Conservation (phyloP, 2,888 invertebrate species). For the Thymelicus acteon region DNA sequence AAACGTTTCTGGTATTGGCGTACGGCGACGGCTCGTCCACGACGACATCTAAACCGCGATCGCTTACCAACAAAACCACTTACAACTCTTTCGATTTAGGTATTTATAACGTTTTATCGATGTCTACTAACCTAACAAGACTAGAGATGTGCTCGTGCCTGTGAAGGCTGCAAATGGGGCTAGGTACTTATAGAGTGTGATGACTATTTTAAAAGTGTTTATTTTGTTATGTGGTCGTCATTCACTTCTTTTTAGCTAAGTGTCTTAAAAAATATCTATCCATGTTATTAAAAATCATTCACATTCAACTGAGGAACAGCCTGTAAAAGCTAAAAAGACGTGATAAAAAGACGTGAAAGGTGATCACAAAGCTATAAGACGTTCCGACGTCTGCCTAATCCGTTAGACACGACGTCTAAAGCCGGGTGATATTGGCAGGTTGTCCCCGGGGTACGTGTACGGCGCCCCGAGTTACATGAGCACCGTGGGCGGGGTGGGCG, state of each 20-base stretch:
- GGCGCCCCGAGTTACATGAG: slow-evolving; percentile 92
- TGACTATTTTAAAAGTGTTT: slow-evolving; percentile 63
- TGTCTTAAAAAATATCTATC: too few relatives aligned
- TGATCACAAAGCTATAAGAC: slow-evolving; percentile 51
- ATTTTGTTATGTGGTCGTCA: slow-evolving; percentile 56
- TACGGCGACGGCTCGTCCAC: slow-evolving; percentile 69
- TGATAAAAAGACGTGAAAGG: slow-evolving; percentile 55
- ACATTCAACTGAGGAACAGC: background rate
- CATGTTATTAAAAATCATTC: too few relatives aligned
- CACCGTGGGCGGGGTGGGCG: slow-evolving; percentile 86
- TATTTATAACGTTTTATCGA: slow-evolving; percentile 70
- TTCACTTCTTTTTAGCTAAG: slow-evolving; percentile 48
- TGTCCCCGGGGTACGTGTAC: slow-evolving; percentile 88
- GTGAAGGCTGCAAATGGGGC: slow-evolving; percentile 74
- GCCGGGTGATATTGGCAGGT: slow-evolving; percentile 61
- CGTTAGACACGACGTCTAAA: background rate
- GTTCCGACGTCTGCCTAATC: slow-evolving; percentile 1
- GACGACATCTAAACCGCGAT: slow-evolving; percentile 63
- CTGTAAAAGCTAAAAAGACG: slow-evolving; percentile 34
- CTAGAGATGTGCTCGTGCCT: slow-evolving; percentile 71
- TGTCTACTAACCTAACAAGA: slow-evolving; percentile 82
- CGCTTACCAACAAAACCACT: slow-evolving; percentile 50
- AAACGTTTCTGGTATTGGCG: slow-evolving; percentile 69
- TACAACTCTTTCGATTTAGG: slow-evolving; percentile 47
- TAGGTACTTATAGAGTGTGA: slow-evolving; percentile 73